Conservation (phyloP, 2,797 vertebrate genomes). For the Sphenopsis melanotis region DNA sequence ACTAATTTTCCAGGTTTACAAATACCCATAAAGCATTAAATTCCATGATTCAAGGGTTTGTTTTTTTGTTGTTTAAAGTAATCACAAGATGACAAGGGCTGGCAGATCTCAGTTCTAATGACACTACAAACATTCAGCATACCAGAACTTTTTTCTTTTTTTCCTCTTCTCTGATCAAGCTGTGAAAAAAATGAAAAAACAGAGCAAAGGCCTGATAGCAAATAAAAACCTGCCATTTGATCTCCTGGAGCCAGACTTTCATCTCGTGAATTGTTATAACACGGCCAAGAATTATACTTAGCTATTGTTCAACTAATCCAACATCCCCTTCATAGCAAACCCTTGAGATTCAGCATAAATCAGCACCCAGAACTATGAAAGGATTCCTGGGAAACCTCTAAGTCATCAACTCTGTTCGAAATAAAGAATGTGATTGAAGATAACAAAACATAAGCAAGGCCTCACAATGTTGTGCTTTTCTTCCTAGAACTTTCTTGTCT, state of each 20-base stretch:
- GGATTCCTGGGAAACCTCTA: neutral
- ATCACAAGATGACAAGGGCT: neutral
- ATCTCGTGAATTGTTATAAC: neutral
- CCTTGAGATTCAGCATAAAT: neutral
- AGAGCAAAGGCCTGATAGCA: neutral
- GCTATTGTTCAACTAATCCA: neutral
- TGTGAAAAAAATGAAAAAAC: slow-evolving; percentile 7
- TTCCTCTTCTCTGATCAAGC: neutral
- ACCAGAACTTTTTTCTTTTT: neutral
- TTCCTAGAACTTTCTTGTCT: neutral
- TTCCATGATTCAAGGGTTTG: neutral
- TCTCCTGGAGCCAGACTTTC: neutral
- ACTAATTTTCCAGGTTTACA: neutral
- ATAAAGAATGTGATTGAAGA: neutral
- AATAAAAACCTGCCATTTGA: neutral
- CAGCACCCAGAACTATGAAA: neutral
- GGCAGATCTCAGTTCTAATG: neutral
- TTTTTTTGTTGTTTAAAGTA: neutral
- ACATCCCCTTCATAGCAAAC: neutral
- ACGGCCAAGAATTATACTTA: neutral
- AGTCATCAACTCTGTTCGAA: neutral
- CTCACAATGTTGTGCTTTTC: neutral
- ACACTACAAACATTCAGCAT: neutral
- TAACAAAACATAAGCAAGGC: neutral
- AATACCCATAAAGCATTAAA: neutral